Percentiles rank a stretch among this genome's conserved stretches.
Evolutionary conservation across 2,797 vertebrate species (phyloP).

Genomic region (Danio albolineatus): DNA sequence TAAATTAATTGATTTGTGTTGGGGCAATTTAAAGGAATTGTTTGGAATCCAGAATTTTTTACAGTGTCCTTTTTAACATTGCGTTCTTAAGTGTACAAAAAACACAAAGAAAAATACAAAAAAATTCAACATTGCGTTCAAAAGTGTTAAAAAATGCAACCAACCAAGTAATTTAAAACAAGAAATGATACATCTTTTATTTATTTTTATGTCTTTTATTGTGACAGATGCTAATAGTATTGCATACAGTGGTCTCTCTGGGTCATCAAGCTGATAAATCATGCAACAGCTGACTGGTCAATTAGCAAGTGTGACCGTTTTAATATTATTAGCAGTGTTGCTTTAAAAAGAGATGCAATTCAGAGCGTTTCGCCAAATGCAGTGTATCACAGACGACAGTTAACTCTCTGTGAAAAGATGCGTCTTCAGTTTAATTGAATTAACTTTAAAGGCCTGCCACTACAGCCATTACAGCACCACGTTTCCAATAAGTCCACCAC

Average conservation of each 20-base stretch:
- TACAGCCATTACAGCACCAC: not conserved
- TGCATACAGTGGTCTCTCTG: not conserved
- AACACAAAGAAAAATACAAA: no score
- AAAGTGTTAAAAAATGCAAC: no score
- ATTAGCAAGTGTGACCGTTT: not conserved
- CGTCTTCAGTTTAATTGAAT: constrained; percentile 18
- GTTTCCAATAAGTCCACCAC: constrained; percentile 20
- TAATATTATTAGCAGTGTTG: constrained; percentile 8
- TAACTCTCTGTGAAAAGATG: constrained; percentile 3
- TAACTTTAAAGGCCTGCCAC: constrained; percentile 22
- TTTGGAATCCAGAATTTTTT: no score
- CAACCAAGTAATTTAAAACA: no score
- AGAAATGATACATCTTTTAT: no score
- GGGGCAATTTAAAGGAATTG: no score
- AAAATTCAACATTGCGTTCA: no score
- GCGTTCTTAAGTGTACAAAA: no score
- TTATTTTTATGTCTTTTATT: no score
- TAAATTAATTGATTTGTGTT: no score
- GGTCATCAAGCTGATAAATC: not conserved
- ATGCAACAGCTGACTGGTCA: not conserved
- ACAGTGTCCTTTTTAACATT: no score
- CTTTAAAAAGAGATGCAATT: constrained; percentile 20
- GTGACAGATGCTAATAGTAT: not conserved
- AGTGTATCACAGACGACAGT: constrained; percentile 8
- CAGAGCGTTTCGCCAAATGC: constrained; percentile 7